A percentile compares a stretch with the other conserved stretches of the same genome.
Evolutionary conservation across 2,888 invertebrate genomes (phyloP).

Genomic region (Acrobasis suavella): DNA sequence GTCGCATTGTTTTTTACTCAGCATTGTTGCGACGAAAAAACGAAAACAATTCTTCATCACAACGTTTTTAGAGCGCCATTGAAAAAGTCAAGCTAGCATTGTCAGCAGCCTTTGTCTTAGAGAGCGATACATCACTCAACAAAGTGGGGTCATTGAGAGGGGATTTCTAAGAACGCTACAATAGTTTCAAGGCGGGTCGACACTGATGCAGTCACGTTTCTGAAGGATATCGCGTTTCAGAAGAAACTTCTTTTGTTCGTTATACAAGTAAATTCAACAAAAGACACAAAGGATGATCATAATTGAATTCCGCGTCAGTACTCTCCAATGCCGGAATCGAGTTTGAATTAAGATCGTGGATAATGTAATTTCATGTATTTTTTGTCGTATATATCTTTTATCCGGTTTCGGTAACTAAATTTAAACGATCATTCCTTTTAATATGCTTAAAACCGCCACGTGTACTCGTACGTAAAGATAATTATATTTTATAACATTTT

Average conservation of each 20-base stretch:
- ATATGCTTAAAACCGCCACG: neutral
- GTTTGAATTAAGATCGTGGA: constrained; percentile 29
- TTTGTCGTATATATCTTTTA: too few species aligned
- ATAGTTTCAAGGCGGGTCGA: constrained; percentile 25
- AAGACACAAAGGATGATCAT: constrained; percentile 30
- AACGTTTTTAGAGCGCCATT: constrained; percentile 35
- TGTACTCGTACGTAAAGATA: neutral
- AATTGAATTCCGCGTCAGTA: constrained; percentile 30
- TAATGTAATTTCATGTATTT: constrained; percentile 11
- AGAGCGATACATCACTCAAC: constrained; percentile 41
- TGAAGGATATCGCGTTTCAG: constrained; percentile 13
- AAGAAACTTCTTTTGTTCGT: constrained; percentile 18
- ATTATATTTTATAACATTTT: neutral
- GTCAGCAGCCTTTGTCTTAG: constrained; percentile 39
- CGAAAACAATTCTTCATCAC: constrained; percentile 45
- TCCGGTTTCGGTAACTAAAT: too few species aligned
- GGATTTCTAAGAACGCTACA: constrained; percentile 32
- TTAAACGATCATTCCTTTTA: too few species aligned
- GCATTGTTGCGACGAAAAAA: constrained; percentile 39
- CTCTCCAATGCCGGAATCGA: constrained; percentile 25
- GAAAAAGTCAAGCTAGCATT: constrained; percentile 37
- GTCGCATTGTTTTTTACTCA: constrained; percentile 40
- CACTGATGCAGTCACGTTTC: constrained; percentile 31
- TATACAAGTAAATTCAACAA: constrained; percentile 29
- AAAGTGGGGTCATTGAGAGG: constrained; percentile 29